Evolutionary conservation across 1,140 invertebrate species (phyloP), one percentile per base, ranked within the genome.

Genomic region (Gyrodactylus bullatarudis): DNA sequence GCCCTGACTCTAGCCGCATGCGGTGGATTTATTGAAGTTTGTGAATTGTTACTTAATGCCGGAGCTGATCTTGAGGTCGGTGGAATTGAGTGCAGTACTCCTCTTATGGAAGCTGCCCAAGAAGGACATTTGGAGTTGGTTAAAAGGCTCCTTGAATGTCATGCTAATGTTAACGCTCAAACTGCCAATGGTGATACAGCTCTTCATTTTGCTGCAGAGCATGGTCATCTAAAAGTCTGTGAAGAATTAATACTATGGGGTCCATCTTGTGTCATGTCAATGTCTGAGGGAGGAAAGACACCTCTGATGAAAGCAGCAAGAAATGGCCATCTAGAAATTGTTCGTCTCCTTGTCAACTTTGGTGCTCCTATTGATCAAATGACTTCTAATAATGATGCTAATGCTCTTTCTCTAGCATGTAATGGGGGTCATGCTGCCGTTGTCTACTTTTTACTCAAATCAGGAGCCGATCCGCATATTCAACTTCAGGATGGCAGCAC

Each of bases 81-180:
- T 72, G 83, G 97, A 82, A 97, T 94, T 1, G 93, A 93, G 19
- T 91, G 91, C 21, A 94, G 90, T 54, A 96, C 93, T 20, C 93
- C 94, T 0, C 83, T 99, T 0, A 96, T 97, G 91, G 93, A 98
- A 82, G 91, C 93, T 23, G 87, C 91, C 0, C 93, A 97, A 81
- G 92, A 96, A 81, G 92, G 92, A 19, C 92, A 96, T 79, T 81
- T 93, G 20, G 90, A 95, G 77, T 84, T 96, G 70, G 92, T 96
- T 23, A 82, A 79, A 76, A 82, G 79, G 74, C 76, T 82, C n/a
- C 75, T 70, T 1, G 26, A 75, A 77, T 8, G 75, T 79, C 80
- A 78, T 75, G 89, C 91, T n/a, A 87, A 91, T 83, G 88, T 93
- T 34, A 87, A 90, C 81, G 89, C 90, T 22, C 87, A 88, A 80